These are phyloP conservation scores for Solea solea DNA, from an alignment of 2,113 vertebrate species.

Conservation along the genomic window DNA sequence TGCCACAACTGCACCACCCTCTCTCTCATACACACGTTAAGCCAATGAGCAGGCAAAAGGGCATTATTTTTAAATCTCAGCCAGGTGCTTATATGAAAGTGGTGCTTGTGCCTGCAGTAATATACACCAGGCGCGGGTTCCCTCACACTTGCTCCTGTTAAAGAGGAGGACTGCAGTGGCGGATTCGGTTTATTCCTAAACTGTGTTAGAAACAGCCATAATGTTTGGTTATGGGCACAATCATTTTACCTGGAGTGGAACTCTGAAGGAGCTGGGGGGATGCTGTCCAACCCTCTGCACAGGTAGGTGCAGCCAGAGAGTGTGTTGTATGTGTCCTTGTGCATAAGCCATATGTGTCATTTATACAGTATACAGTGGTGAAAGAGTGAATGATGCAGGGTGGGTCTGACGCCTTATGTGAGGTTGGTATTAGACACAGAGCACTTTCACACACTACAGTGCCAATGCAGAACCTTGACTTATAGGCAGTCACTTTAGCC, in stretches of 20 bases:
- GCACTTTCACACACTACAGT: too few species aligned
- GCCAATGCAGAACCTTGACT: too few species aligned
- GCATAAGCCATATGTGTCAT: neutral
- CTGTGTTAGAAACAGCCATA: neutral
- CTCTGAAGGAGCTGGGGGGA: constrained; percentile 58
- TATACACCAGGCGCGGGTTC: constrained; percentile 5
- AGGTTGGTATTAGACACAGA: constrained; percentile 12
- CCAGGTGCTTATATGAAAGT: constrained; percentile 56
- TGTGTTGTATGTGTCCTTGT: constrained; percentile 18
- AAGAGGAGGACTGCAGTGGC: constrained; percentile 1
- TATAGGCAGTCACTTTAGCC: neutral
- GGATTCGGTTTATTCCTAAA: neutral
- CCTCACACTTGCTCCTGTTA: neutral
- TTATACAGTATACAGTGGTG: neutral
- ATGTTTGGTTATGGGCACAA: constrained; percentile 64
- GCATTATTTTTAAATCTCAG: constrained; percentile 50
- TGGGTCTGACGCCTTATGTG: neutral
- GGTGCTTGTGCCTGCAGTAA: constrained; percentile 7
- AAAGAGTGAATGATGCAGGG: neutral
- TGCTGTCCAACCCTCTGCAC: constrained; percentile 12
- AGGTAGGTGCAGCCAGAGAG: constrained; percentile 44
- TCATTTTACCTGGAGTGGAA: constrained; percentile 73
- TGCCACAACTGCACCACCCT: neutral
- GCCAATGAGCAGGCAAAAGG: constrained; percentile 51
- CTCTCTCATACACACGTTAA: constrained; percentile 22